A percentile compares a stretch with the other conserved stretches of the same genome.
Evolutionary conservation across 2,113 vertebrate genomes (phyloP).

Genomic region (Austrofundulus limnaeus): DNA sequence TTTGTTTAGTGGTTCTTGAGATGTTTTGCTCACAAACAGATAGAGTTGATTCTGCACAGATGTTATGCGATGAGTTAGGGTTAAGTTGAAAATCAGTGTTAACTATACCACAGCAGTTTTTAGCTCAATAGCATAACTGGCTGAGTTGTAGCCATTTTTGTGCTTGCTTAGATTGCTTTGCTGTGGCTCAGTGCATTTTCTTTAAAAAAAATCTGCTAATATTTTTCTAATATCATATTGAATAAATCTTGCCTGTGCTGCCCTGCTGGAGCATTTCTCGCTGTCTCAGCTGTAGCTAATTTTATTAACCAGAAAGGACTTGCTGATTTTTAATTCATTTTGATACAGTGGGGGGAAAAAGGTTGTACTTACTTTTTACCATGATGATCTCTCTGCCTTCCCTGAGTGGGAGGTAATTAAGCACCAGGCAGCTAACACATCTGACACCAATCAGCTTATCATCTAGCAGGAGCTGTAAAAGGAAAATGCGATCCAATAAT

Average conservation of each 20-base stretch:
- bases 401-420: not conserved
- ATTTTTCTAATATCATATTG: not conserved
- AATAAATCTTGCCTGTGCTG: not conserved
- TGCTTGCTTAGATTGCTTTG: too few species aligned
- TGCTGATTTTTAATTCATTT: not conserved
- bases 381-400: not conserved
- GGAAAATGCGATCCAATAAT: not conserved
- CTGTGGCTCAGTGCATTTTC: too few species aligned
- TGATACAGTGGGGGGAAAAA: too few species aligned
- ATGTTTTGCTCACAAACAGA: too few species aligned
- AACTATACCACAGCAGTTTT: too few species aligned
- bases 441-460: constrained; percentile 21
- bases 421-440: constrained; percentile 12
- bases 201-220: too few species aligned
- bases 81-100: too few species aligned
- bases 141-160: too few species aligned
- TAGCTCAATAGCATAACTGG: too few species aligned
- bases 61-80: too few species aligned
- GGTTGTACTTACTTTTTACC: not conserved
- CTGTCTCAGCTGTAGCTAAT: not conserved
- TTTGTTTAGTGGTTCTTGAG: too few species aligned
- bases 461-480: constrained; percentile 12
- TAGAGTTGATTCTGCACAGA: too few species aligned
- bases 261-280: not conserved
- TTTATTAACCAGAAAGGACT: not conserved